phyloP scores from a whole-genome alignment of 2,113 vertebrate genomes.

The Electrona antarctica region DNA sequence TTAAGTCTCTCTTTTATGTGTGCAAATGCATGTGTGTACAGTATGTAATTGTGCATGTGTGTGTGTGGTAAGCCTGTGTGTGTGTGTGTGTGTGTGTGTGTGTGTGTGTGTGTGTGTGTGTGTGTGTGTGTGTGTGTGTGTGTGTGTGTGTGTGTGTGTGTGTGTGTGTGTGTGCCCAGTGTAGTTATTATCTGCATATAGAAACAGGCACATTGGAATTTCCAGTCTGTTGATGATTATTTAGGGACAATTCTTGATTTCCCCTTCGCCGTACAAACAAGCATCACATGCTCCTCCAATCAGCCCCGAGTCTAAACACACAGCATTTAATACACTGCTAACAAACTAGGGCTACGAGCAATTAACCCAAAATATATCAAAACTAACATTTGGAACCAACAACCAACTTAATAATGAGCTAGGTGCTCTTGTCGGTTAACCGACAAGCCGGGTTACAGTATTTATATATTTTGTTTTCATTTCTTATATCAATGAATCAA shows the following conservation, averaged over 20 bases:
- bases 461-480: no score
- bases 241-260: conserved; percentile 22
- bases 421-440: no score
- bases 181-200: conserved; percentile 3
- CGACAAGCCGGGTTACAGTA: no score
- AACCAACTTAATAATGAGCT: no score
- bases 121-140: neutral
- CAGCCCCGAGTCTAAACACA: no score
- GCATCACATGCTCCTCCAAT: no score
- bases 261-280: neutral
- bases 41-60: neutral
- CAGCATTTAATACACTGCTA: no score
- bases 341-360: no score
- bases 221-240: conserved; percentile 20
- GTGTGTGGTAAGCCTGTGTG: no score
- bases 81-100: neutral
- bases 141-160: conserved; percentile 7
- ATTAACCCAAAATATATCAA: no score
- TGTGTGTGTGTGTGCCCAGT: conserved; percentile 8
- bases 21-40: neutral
- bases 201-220: conserved; percentile 30
- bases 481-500: no score
- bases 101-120: neutral
- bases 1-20: neutral
- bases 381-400: no score